These are phyloP conservation scores for Gymnocheta viridis DNA, from an alignment of 2,888 invertebrate species.

Conservation along the genomic window DNA sequence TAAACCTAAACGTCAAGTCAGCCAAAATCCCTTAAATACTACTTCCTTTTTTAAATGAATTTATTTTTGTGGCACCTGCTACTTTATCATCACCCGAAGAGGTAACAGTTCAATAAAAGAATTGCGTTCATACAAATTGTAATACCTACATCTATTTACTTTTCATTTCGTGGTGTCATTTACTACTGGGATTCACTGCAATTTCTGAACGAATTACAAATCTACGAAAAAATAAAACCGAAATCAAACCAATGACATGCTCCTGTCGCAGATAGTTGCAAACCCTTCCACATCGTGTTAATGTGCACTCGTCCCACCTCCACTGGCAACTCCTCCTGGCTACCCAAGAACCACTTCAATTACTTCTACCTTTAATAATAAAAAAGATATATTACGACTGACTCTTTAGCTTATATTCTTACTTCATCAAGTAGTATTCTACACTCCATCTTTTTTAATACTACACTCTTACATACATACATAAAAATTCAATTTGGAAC, in stretches of 20 bases:
- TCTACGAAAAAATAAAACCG: too few species aligned
- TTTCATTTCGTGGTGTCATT: too few species aligned
- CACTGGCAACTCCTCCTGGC: constrained; percentile 30
- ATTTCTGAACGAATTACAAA: too few species aligned
- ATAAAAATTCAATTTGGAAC: constrained; percentile 37
- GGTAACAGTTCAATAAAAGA: too few species aligned
- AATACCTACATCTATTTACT: too few species aligned
- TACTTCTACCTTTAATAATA: constrained; percentile 18
- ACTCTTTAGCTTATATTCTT: constrained; percentile 30
- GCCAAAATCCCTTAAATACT: too few species aligned
- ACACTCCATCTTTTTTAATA: constrained; percentile 31
- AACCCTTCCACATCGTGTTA: constrained; percentile 47
- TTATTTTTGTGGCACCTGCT: too few species aligned
- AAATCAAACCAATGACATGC: constrained; percentile 44
- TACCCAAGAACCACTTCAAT: constrained; percentile 19
- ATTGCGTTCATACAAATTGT: too few species aligned
- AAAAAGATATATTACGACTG: constrained; percentile 30
- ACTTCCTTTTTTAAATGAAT: too few species aligned
- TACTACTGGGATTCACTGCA: too few species aligned
- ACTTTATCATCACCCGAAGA: too few species aligned
- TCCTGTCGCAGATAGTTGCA: constrained; percentile 35
- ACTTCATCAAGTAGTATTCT: constrained; percentile 23
- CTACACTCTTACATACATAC: neutral
- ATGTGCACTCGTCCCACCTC: constrained; percentile 62
- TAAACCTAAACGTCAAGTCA: too few species aligned